Percentiles rank a stretch among this genome's conserved stretches.
Conservation (phyloP, 2,113 vertebrate species). For the Macaca fascicularis region DNA sequence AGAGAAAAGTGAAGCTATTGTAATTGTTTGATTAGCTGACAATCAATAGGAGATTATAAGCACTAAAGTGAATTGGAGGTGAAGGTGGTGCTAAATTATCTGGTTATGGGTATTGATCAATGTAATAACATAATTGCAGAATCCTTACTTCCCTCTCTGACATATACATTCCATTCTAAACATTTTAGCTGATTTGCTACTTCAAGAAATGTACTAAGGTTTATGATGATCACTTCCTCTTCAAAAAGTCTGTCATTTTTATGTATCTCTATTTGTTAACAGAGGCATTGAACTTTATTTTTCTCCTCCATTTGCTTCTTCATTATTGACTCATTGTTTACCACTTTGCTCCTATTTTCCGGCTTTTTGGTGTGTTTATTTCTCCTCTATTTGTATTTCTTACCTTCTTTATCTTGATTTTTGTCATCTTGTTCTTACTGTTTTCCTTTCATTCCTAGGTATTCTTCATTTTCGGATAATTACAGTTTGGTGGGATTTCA, state of each 20-base stretch:
- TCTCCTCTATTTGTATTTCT: neutral
- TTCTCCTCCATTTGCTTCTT: neutral
- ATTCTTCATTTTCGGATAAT: neutral
- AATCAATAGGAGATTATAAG: slow-evolving; percentile 41
- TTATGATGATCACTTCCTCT: neutral
- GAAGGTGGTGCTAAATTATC: slow-evolving; percentile 22
- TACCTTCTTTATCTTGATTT: neutral
- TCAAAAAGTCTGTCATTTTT: neutral
- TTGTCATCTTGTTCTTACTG: neutral
- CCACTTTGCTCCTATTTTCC: neutral
- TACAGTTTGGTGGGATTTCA: neutral
- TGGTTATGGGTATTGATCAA: slow-evolving; percentile 56
- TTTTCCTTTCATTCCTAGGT: neutral
- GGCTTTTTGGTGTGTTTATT: neutral
- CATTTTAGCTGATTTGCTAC: slow-evolving; percentile 7
- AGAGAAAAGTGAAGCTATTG: neutral
- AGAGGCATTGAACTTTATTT: neutral
- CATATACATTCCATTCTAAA: slow-evolving; percentile 13
- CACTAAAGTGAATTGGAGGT: neutral
- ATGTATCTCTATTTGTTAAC: neutral
- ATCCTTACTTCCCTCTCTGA: neutral
- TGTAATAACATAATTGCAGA: slow-evolving; percentile 33
- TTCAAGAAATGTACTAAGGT: neutral
- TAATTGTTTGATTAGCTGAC: slow-evolving; percentile 44
- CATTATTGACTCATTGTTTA: neutral